A percentile compares a stretch with the other conserved stretches of the same genome.
Conservation (phyloP, 1,140 invertebrate genomes). For the Lethrus apterus region DNA sequence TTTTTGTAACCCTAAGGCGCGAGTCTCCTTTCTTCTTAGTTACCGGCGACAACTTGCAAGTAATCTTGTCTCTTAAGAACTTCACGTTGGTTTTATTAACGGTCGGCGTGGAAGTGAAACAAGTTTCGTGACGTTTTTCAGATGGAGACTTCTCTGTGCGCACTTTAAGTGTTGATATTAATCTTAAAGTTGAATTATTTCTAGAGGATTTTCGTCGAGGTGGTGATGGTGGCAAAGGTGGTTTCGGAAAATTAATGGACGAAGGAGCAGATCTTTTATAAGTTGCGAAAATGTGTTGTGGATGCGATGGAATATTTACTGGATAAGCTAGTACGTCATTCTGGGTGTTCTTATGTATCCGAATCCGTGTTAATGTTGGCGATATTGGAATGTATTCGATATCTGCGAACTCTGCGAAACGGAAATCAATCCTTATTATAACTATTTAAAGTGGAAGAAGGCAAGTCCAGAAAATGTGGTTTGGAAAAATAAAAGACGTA, state of each 20-base stretch:
- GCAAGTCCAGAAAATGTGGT: no score
- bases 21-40: constrained; percentile 41
- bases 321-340: constrained; percentile 54
- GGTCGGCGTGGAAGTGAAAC: constrained; percentile 41
- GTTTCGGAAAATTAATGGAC: constrained; percentile 31
- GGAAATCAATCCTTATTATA: constrained; percentile 1
- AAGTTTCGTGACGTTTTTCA: constrained; percentile 49
- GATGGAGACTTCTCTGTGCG: constrained; percentile 26
- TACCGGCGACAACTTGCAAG: constrained; percentile 47
- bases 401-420: constrained; percentile 56
- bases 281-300: constrained; percentile 42
- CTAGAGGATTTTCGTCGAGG: constrained; percentile 65
- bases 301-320: constrained; percentile 41
- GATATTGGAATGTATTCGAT: constrained; percentile 77
- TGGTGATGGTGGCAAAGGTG: constrained; percentile 53
- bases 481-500: no score
- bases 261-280: constrained; percentile 49
- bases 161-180: constrained; percentile 51
- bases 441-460: no score
- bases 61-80: constrained; percentile 51
- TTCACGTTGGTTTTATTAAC: constrained; percentile 47
- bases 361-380: constrained; percentile 68
- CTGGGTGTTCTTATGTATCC: constrained; percentile 55
- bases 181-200: constrained; percentile 59
- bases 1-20: constrained; percentile 38